A percentile compares a stretch with the other conserved stretches of the same genome.
phyloP scores from a whole-genome alignment of 1,140 invertebrate genomes.

The Dufourea novaeangliae region DNA sequence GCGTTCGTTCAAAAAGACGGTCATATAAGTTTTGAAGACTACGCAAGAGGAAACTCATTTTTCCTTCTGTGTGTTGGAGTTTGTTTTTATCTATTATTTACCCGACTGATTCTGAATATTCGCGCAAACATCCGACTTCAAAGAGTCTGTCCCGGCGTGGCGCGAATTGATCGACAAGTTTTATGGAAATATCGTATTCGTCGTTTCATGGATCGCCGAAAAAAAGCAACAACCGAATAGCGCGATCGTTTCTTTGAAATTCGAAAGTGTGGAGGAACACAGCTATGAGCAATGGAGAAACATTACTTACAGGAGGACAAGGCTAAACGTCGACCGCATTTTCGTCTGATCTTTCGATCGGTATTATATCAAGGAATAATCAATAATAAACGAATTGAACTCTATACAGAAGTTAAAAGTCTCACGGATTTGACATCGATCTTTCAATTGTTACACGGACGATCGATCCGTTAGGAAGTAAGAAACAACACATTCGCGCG shows the following conservation, averaged over 20 bases:
- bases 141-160: background rate
- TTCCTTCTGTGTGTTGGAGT: background rate
- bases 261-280: no score
- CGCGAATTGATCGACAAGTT: background rate
- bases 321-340: background rate
- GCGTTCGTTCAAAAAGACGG: background rate
- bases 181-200: no score
- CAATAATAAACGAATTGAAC: background rate
- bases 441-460: background rate
- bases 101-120: slow-evolving; percentile 38
- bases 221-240: no score
- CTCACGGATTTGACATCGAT: slow-evolving; percentile 1
- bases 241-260: no score
- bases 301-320: slow-evolving; percentile 5
- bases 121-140: slow-evolving; percentile 7
- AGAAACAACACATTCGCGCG: slow-evolving; percentile 4
- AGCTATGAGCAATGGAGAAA: background rate
- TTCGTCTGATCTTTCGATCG: background rate
- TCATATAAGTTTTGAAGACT: background rate
- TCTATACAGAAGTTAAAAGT: background rate
- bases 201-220: no score
- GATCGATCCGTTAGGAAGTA: background rate
- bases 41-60: background rate
- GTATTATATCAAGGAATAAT: no score
- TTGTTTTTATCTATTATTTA: background rate